Percentiles rank a stretch among this genome's conserved stretches.
Conservation (phyloP, 2,888 invertebrate genomes). For the Eupeodes luniger region DNA sequence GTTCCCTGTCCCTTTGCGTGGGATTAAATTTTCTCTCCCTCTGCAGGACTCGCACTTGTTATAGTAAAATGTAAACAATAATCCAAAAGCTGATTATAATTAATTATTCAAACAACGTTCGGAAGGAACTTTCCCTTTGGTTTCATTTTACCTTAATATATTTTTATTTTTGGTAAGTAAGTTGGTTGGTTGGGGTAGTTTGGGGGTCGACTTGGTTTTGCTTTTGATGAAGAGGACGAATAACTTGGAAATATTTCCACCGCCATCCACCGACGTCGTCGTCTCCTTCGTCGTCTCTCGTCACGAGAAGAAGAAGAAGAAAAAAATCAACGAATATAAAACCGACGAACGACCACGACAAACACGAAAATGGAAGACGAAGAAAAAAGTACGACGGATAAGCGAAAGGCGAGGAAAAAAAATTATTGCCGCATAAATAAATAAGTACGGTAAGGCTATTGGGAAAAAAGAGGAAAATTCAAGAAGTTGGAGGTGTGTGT, state of each 20-base stretch:
- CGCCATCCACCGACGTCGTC: conserved; percentile 16
- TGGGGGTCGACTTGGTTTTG: conserved; percentile 4
- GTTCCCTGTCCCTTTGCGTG: background rate
- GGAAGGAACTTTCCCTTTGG: conserved; percentile 52
- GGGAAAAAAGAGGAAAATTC: conserved; percentile 13
- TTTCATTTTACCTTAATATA: conserved; percentile 22
- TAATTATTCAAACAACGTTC: conserved; percentile 66
- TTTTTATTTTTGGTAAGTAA: background rate
- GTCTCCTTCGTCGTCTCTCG: conserved; percentile 4
- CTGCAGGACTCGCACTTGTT: conserved; percentile 19
- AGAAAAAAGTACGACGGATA: conserved; percentile 2
- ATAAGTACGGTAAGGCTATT: conserved; percentile 59
- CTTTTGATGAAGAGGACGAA: conserved; percentile 51
- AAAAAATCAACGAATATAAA: conserved; percentile 4
- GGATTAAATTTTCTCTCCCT: conserved; percentile 48
- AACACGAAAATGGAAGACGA: conserved; percentile 4
- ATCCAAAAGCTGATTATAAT: conserved; percentile 68
- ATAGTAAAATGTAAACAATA: conserved; percentile 55
- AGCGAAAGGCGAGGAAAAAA: conserved; percentile 27
- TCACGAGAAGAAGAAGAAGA: background rate
- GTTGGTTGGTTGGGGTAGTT: background rate
- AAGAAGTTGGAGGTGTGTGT: background rate
- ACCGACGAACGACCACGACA: conserved; percentile 25
- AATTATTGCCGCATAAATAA: conserved; percentile 73
- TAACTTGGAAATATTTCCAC: conserved; percentile 46